Percentiles rank a stretch among this genome's conserved stretches.
These are phyloP conservation scores for Argyresthia albistria DNA, from an alignment of 2,888 invertebrate species.

Conservation along the genomic window DNA sequence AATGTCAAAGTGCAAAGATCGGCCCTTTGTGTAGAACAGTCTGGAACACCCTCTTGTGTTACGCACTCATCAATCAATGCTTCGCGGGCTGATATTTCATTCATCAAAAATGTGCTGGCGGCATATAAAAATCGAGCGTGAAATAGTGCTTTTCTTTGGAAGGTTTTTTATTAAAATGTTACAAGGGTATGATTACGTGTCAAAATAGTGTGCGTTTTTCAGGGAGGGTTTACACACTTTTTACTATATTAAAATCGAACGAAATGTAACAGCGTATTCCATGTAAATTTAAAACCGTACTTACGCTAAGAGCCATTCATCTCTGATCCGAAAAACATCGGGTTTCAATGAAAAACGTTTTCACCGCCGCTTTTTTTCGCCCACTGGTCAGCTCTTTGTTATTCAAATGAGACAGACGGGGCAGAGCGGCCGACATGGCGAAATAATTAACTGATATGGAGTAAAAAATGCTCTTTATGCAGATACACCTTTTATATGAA, in stretches of 20 bases:
- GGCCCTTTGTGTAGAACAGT: slow-evolving; percentile 32
- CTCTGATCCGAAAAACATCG: neutral
- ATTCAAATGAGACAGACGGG: slow-evolving; percentile 45
- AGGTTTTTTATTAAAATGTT: slow-evolving; percentile 3
- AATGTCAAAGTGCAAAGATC: slow-evolving; percentile 72
- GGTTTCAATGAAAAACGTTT: slow-evolving; percentile 15
- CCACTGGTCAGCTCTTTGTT: slow-evolving; percentile 30
- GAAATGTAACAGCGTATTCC: no score
- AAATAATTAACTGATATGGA: slow-evolving; percentile 53
- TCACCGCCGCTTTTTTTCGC: slow-evolving; percentile 47
- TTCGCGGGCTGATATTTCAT: slow-evolving; percentile 43
- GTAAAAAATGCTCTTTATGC: slow-evolving; percentile 20
- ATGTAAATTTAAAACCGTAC: no score
- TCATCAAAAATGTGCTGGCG: slow-evolving; percentile 49
- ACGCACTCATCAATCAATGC: slow-evolving; percentile 42
- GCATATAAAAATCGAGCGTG: slow-evolving; percentile 19
- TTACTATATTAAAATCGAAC: neutral
- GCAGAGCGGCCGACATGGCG: slow-evolving; percentile 32
- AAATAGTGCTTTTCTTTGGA: slow-evolving; percentile 2
- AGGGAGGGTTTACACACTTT: neutral
- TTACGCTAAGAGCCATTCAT: neutral
- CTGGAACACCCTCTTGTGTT: slow-evolving; percentile 10
- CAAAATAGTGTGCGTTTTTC: neutral
- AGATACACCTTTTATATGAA: slow-evolving; percentile 1
- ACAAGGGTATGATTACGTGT: slow-evolving; percentile 3